A percentile compares a stretch with the other conserved stretches of the same genome.
phyloP scores from a whole-genome alignment of 2,797 vertebrate genomes.

The Gambelia wislizenii region DNA sequence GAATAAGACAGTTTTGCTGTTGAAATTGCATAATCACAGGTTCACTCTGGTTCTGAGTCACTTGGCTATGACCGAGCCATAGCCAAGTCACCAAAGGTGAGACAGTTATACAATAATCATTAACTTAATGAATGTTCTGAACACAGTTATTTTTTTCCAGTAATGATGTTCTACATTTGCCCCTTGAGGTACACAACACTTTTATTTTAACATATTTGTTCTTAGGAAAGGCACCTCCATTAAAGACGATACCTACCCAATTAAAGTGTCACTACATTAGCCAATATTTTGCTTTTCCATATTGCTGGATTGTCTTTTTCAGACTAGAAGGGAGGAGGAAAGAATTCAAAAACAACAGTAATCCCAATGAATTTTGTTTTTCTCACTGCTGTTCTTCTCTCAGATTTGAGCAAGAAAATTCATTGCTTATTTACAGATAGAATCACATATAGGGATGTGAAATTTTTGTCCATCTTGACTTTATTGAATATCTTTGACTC shows the following conservation, averaged over 20 bases:
- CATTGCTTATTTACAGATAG: not conserved
- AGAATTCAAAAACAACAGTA: not conserved
- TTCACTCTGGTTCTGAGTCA: not conserved
- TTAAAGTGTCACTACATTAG: not conserved
- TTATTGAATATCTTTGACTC: not conserved
- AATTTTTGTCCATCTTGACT: not conserved
- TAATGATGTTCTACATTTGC: not conserved
- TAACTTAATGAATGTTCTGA: slow-evolving; percentile 30
- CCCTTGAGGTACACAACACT: not conserved
- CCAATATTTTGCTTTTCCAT: not conserved
- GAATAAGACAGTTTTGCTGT: not conserved
- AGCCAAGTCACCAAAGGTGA: slow-evolving; percentile 19
- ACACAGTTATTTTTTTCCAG: not conserved
- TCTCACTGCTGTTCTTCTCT: not conserved
- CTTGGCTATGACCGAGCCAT: not conserved
- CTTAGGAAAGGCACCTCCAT: not conserved
- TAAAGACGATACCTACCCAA: not conserved
- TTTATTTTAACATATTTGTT: slow-evolving; percentile 7
- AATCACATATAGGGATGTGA: not conserved
- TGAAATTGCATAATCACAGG: not conserved
- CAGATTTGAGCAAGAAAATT: not conserved
- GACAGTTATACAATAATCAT: not conserved
- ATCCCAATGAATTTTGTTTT: not conserved
- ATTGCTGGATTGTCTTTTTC: not conserved
- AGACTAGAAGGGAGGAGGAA: not conserved